A percentile compares a stretch with the other conserved stretches of the same genome.
phyloP scores from a whole-genome alignment of 1,140 invertebrate genomes.

The Zaprionus kolodkinae region DNA sequence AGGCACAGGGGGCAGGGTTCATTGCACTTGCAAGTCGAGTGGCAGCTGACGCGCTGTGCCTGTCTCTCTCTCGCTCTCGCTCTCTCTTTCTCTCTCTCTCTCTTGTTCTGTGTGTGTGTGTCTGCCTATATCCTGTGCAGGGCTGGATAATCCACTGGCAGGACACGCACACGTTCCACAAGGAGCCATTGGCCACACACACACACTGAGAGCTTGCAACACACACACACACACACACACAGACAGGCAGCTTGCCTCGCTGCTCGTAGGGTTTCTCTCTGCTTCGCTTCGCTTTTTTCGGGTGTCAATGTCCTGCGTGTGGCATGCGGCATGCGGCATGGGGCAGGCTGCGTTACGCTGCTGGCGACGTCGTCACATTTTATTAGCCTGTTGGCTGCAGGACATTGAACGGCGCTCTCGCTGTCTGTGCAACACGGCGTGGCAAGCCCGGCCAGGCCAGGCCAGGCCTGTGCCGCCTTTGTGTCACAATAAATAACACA shows the following conservation, averaged over 20 bases:
- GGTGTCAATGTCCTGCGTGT: constrained; percentile 78
- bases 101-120: no score
- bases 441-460: constrained; percentile 31
- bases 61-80: no score
- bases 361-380: constrained; percentile 66
- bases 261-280: constrained; percentile 43
- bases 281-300: constrained; percentile 57
- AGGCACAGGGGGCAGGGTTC: constrained; percentile 54
- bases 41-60: constrained; percentile 12
- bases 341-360: constrained; percentile 60
- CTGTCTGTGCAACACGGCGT: constrained; percentile 45
- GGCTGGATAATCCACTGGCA: constrained; percentile 54
- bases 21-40: constrained; percentile 58
- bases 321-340: neutral
- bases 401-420: constrained; percentile 66
- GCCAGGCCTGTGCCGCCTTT: constrained; percentile 62
- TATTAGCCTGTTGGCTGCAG: constrained; percentile 80
- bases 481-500: constrained; percentile 75
- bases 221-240: constrained; percentile 29
- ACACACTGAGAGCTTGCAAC: constrained; percentile 36
- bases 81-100: no score
- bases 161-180: constrained; percentile 74
- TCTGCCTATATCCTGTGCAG: constrained; percentile 39
- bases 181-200: constrained; percentile 45
- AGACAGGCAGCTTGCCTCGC: neutral